Percentiles rank a stretch among this genome's conserved stretches.
Conservation (phyloP, 2,797 vertebrate species). For the Sebastolobus alascanus region DNA sequence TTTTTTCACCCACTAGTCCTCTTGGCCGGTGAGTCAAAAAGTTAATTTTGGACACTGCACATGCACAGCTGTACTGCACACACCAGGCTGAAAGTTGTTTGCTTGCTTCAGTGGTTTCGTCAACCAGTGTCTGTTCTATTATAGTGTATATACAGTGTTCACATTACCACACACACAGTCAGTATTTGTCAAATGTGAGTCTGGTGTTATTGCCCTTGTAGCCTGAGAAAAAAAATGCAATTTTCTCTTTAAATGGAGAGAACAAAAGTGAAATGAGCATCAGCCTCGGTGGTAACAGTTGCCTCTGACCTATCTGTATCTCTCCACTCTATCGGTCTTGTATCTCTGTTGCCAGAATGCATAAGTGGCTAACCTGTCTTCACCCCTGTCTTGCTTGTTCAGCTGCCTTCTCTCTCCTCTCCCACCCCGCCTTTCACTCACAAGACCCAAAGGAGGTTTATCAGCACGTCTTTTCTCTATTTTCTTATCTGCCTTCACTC, state of each 20-base stretch:
- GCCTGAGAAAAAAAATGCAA: slow-evolving; percentile 1
- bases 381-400: slow-evolving; percentile 63
- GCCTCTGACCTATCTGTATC: slow-evolving; percentile 54
- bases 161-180: not conserved
- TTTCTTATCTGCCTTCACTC: slow-evolving; percentile 64
- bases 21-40: not conserved
- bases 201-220: slow-evolving; percentile 11
- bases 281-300: slow-evolving; percentile 41
- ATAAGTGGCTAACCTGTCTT: slow-evolving; percentile 67
- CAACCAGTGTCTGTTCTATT: slow-evolving; percentile 6
- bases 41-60: not conserved
- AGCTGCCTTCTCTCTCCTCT: slow-evolving; percentile 37
- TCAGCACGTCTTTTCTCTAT: slow-evolving; percentile 54
- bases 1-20: not conserved
- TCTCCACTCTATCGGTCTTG: slow-evolving; percentile 62
- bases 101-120: slow-evolving; percentile 9
- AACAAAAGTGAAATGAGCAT: slow-evolving; percentile 58
- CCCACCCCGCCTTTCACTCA: slow-evolving; percentile 53
- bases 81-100: slow-evolving; percentile 13
- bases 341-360: slow-evolving; percentile 71
- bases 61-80: not conserved
- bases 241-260: slow-evolving; percentile 40
- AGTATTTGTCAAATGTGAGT: slow-evolving; percentile 26
- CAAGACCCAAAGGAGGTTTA: slow-evolving; percentile 59
- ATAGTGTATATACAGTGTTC: slow-evolving; percentile 4